Percentiles rank a stretch among this genome's conserved stretches.
phyloP scores from a whole-genome alignment of 2,113 vertebrate genomes.

The Hydrolagus affinis region DNA sequence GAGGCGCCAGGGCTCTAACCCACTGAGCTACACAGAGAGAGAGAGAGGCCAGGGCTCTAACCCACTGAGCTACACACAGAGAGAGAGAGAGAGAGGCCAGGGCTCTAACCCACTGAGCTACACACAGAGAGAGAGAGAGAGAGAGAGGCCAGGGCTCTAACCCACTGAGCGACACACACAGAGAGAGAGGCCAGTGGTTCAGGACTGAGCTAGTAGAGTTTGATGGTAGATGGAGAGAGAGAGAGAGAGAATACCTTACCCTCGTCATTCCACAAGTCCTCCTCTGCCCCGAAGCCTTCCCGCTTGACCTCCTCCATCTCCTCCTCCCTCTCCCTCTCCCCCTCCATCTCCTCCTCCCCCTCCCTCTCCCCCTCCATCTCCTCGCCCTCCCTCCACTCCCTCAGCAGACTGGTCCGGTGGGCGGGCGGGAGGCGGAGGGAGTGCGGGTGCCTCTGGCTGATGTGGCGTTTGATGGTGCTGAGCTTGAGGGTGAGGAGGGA shows the following conservation, averaged over 20 bases:
- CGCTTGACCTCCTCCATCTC: conserved; percentile 29
- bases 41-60: no score
- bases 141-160: no score
- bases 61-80: no score
- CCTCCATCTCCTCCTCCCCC: conserved; percentile 41
- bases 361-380: background rate
- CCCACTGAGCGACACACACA: no score
- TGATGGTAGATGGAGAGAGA: background rate
- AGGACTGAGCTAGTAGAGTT: background rate
- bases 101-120: no score
- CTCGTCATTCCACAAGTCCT: background rate
- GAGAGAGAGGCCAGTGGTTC: no score
- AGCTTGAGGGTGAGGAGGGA: conserved; percentile 65
- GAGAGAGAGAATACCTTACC: background rate
- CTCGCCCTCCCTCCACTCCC: no score
- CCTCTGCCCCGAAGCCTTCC: no score
- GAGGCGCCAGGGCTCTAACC: no score
- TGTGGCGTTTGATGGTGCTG: conserved; percentile 73
- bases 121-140: no score
- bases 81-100: no score
- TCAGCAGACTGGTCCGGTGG: background rate
- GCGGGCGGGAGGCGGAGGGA: conserved; percentile 38
- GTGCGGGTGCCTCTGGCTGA: conserved; percentile 73
- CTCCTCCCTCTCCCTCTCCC: conserved; percentile 31
- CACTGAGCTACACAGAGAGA: no score